These are phyloP conservation scores for Adelphocoris suturalis DNA, from an alignment of 2,888 invertebrate species.

Conservation along the genomic window DNA sequence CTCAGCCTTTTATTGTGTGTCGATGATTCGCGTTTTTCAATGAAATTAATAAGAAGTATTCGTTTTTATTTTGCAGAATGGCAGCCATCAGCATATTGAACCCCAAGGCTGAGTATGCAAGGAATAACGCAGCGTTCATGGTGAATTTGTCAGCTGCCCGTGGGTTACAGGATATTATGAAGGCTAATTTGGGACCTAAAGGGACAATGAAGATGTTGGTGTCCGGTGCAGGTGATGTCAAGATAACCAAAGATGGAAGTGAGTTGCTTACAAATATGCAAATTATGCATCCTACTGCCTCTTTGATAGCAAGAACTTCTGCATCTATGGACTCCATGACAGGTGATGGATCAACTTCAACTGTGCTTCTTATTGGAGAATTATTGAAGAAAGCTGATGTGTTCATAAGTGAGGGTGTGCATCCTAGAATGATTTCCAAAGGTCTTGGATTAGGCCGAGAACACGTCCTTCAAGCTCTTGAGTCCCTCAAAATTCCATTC, in stretches of 20 bases:
- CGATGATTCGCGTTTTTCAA: background rate
- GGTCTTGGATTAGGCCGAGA: conserved; percentile 94
- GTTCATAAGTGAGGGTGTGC: conserved; percentile 92
- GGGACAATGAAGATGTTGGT: conserved; percentile 99
- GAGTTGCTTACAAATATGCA: conserved; percentile 99
- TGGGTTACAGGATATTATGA: conserved; percentile 99
- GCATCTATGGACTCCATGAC: conserved; percentile 99
- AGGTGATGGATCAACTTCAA: conserved; percentile 99
- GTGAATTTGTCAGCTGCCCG: conserved; percentile 98
- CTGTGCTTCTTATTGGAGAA: conserved; percentile 97
- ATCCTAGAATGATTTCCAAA: conserved; percentile 95
- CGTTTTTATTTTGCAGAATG: conserved; percentile 80
- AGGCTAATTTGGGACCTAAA: conserved; percentile 98
- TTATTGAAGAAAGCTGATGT: conserved; percentile 97
- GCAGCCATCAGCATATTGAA: conserved; percentile 96
- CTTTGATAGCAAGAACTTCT: conserved; percentile 97
- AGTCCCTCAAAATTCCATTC: conserved; percentile 88
- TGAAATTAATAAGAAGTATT: background rate
- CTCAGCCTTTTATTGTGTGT: too few species aligned
- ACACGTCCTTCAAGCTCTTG: conserved; percentile 92
- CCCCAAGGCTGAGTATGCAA: conserved; percentile 99
- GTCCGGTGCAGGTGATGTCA: conserved; percentile 98
- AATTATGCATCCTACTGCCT: conserved; percentile 99
- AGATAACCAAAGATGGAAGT: conserved; percentile 99
- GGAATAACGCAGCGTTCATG: conserved; percentile 96